Conservation (phyloP, 1,140 invertebrate genomes). For the Metopolophium dirhodum region DNA sequence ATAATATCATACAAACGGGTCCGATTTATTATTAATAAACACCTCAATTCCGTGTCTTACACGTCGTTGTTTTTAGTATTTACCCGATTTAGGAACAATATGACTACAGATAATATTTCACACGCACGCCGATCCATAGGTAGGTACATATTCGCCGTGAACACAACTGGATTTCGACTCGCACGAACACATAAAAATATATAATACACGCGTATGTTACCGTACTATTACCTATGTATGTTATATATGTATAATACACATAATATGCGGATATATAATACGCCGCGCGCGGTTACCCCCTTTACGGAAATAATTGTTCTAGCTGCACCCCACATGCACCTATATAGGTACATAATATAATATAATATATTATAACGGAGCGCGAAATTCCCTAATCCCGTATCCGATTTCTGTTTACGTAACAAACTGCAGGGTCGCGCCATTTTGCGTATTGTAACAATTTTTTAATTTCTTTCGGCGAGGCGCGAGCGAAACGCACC, state of each 20-base stretch:
- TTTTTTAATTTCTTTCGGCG: slow-evolving; percentile 45
- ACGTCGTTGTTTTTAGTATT: neutral
- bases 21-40: neutral
- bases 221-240: neutral
- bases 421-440: slow-evolving; percentile 18
- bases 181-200: neutral
- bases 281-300: neutral
- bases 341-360: neutral
- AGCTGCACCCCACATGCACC: neutral
- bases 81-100: neutral
- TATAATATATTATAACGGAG: neutral
- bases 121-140: neutral
- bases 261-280: slow-evolving; percentile 8
- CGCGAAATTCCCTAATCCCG: slow-evolving; percentile 52
- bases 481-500: neutral
- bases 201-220: neutral
- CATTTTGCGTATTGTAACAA: slow-evolving; percentile 53
- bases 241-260: too few species aligned
- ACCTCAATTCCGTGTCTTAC: neutral
- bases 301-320: slow-evolving; percentile 21
- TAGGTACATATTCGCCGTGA: neutral
- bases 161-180: slow-evolving; percentile 18
- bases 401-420: slow-evolving; percentile 57
- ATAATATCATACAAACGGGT: neutral
- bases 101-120: slow-evolving; percentile 1